Base-by-base conservation (phyloP, 2,797 vertebrate genomes). In the Paratrypauchen microcephalus region DNA sequence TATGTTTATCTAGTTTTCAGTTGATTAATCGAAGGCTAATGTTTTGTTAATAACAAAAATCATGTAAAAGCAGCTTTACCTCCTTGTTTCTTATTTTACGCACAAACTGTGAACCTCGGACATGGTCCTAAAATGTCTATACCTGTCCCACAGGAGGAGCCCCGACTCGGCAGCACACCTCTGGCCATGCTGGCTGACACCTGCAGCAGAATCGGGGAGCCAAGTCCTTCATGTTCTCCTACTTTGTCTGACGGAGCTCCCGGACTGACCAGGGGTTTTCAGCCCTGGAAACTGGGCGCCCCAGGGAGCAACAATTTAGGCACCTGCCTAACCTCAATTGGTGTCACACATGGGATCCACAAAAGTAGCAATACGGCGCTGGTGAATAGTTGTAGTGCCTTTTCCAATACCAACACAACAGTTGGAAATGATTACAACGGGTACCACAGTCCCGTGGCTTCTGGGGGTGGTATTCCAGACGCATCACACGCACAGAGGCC, bases 141-240 rank as follows among this genome's bases (percentile, higher is more conserved):
- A 28, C 70, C 32, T 59, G 11, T 55, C 58, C 82, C 69, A 0
- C 82, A 98, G 97, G 96, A 98, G 89, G 96, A 98, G 91, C 96
- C 95, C 72, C 92, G 96, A 88, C 87, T 96, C 76, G 95, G 96
- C 92, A 96, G 95, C 80, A 96, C 96, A 78, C 97, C 97, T 68
- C 85, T 98, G 89, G 96, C 96, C 88, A 96, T 98, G 97, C 89
- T 98, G 70, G 96, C 96, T 45, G 96, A 96, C 86, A 97, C 96
- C 89, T 98, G 97, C 90, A 97, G 95, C 84, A 95, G 97, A 81
- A 97, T 98, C 87, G 96, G 96, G 55, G 96, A 96, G 72, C 92
- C 95, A 82, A 94, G 92, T 83, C 92, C 95, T 13, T 96, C 96
- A 11, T 93, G 93, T 76, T 95, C 95, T 64, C 91, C 95, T 36